Percentiles rank a stretch among this genome's conserved stretches.
Evolutionary conservation across 1,140 invertebrate genomes (phyloP).

Genomic region (Calephelis virginiensis): DNA sequence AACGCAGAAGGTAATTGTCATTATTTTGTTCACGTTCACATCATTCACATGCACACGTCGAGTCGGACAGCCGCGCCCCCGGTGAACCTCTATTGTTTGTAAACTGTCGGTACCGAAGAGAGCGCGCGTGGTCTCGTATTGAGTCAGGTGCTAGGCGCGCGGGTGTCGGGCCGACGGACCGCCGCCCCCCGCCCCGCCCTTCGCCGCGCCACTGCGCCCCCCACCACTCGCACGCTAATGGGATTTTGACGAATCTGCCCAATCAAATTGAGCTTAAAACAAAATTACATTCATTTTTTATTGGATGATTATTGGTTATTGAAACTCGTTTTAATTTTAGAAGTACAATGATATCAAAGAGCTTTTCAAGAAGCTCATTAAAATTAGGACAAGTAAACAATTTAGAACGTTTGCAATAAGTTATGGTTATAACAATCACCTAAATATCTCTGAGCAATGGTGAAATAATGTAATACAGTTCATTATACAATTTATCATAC

Average conservation of each 20-base stretch:
- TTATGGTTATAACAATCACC: too few species aligned
- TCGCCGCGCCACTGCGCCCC: slow-evolving; percentile 24
- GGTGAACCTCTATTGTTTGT: slow-evolving; percentile 58
- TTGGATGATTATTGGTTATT: too few species aligned
- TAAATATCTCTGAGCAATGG: too few species aligned
- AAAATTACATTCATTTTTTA: too few species aligned
- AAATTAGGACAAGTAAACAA: too few species aligned
- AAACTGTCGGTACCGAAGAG: slow-evolving; percentile 49
- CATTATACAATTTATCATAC: too few species aligned
- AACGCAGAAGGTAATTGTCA: slow-evolving; percentile 68
- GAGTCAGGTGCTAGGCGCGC: slow-evolving; percentile 63
- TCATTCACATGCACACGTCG: slow-evolving; percentile 73
- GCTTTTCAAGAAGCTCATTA: too few species aligned
- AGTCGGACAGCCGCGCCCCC: slow-evolving; percentile 76
- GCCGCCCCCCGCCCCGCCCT: slow-evolving; percentile 29
- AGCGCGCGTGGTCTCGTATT: slow-evolving; percentile 55
- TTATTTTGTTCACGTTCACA: slow-evolving; percentile 47
- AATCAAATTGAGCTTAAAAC: too few species aligned
- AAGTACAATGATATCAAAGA: too few species aligned
- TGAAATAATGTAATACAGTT: too few species aligned
- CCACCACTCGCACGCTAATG: slow-evolving; percentile 24
- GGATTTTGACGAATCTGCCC: slow-evolving; percentile 19
- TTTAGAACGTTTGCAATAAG: too few species aligned
- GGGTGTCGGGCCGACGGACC: slow-evolving; percentile 61
- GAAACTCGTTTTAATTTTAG: too few species aligned